Evolutionary conservation across 2,797 vertebrate species (phyloP), one percentile per base, ranked within the genome.

Genomic region (Orientallactaga sibirica): DNA sequence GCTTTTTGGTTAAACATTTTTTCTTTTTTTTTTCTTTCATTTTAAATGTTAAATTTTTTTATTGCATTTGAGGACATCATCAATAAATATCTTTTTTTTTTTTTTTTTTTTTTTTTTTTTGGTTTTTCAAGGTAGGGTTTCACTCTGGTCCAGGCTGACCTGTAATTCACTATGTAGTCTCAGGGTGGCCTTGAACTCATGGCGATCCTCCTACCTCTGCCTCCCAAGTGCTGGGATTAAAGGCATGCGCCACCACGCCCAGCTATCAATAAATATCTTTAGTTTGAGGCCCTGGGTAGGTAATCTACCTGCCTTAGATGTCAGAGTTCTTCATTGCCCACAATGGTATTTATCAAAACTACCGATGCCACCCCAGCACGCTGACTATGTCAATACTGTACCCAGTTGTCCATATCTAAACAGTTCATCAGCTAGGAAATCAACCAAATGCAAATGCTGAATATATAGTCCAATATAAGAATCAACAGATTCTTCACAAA

Each of bases 401-500:
- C 89, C 96, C 81, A 94, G 95, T 91, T 80, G 83, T 94, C 90
- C 82, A 66, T 79, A 95, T 68, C 95, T 92, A 95, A 94, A 88
- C 91, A 94, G 66, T 80, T 95, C 61, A 94, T 92, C 75, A 93
- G 79, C 94, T 98, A 97, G 83, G 95, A 96, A 97, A 97, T 94
- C 97, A 92, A 97, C 93, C 91, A 95, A 71, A 95, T 91, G 94
- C 86, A 97, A 98, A 95, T 96, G 96, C 96, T 92, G 83, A 90
- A 95, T 95, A 95, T 96, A 97, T 88, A 97, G 73, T 96, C 96
- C 96, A 98, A 37, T 37, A 37, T 37, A 37, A 37, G 33, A 97
- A 96, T 95, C 78, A 93, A 95, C 81, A 88, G 79, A 96, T 98
- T 98, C 98, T 98, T 98, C 98, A 98, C 87, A 98, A 98, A 98